Evolutionary conservation across 2,797 vertebrate genomes (phyloP), one percentile per base, ranked within the genome.

Genomic region (Pyrrhura leucotis): DNA sequence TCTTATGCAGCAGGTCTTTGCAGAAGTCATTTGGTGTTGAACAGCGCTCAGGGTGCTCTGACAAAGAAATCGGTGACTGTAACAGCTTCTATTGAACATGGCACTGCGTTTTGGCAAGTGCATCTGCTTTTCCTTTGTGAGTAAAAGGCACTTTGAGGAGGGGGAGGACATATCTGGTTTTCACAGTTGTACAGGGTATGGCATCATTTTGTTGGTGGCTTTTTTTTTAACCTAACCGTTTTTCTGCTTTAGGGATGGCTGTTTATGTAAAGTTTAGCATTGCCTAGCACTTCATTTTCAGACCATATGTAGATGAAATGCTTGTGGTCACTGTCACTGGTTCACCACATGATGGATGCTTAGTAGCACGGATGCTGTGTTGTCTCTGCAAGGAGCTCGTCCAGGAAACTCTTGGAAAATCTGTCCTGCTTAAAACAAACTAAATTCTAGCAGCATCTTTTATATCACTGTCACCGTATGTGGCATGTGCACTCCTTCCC

Each of bases 301-400:
- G 94, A 21, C 59, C 17, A 85, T 53, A 62, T 25, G 15, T n/a
- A 75, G 58, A 37, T 63, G 59, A 92, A 86, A 91, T 88, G 72
- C 48, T 84, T 74, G 82, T 79, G 91, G 86, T 76, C 89, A 28
- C 94, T 83, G 89, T 88, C 62, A 7, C 56, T 89, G 80, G 83
- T 67, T 94, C n/a, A 68, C 93, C 90, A 50, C 58, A 23, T 62
- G 47, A 84, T 80, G 39, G 69, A 35, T 18, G 14, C 42, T 31
- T 67, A 40, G 45, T 54, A 63, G 66, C 50, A 29, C 6, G 44
- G 61, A 47, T 62, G 42, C 50, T 77, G 23, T 29, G 35, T 48
- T 47, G 26, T 53, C 67, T 44, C 9, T 26, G 18, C 20, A 77
- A 89, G 78, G 58, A 91, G 31, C 31, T 80, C 2, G 0, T 78